Percentiles rank a stretch among this genome's conserved stretches.
Conservation (phyloP, 2,113 vertebrate genomes). For the Odocoileus hemionus region DNA sequence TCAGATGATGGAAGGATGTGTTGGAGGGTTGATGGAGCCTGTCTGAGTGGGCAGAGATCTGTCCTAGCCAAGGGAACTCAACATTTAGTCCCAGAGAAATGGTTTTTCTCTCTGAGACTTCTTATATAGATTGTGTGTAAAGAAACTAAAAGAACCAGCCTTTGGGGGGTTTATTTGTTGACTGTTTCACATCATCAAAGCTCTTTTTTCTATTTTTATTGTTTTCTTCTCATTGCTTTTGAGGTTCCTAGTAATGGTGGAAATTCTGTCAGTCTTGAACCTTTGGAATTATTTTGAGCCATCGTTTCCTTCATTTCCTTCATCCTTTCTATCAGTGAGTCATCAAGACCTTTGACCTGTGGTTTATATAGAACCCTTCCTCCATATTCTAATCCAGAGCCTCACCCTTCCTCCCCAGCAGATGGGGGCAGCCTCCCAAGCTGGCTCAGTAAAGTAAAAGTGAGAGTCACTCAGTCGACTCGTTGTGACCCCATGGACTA, state of each 20-base stretch:
- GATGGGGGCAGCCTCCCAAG: neutral
- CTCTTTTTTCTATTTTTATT: neutral
- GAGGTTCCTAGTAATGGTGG: neutral
- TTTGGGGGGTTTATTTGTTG: neutral
- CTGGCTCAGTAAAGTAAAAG: neutral
- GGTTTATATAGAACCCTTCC: neutral
- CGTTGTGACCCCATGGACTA: neutral
- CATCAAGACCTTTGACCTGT: constrained; percentile 22
- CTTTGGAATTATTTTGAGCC: neutral
- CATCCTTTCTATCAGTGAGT: neutral
- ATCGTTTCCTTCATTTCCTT: neutral
- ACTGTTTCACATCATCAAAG: neutral
- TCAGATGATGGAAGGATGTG: neutral
- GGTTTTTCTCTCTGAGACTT: neutral
- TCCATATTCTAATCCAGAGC: neutral
- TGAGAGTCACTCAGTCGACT: neutral
- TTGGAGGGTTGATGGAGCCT: neutral
- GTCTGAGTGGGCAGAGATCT: neutral
- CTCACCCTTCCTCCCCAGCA: neutral
- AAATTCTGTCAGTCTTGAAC: neutral
- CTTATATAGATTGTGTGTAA: neutral
- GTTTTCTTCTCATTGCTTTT: neutral
- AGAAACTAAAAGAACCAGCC: neutral
- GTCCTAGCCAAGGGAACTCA: neutral
- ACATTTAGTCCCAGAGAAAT: neutral